Evolutionary conservation across 2,113 vertebrate species (phyloP).

Genomic region (Saguinus imperator): DNA sequence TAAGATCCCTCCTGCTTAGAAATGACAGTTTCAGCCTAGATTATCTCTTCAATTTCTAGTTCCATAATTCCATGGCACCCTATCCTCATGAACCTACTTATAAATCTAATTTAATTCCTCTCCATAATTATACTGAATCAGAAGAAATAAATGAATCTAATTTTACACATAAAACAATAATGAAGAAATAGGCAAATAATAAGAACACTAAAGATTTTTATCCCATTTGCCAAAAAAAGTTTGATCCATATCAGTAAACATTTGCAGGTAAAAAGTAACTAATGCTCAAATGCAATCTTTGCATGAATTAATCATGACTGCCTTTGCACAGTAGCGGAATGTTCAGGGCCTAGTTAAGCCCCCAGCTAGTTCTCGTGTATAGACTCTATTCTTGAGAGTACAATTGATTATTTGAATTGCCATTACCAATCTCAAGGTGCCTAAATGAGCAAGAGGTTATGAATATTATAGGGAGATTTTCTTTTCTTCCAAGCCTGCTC

Average conservation of each 20-base stretch:
- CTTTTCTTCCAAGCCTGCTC: not conserved
- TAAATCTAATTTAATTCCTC: not conserved
- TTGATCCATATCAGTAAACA: not conserved
- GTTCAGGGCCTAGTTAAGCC: not conserved
- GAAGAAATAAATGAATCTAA: not conserved
- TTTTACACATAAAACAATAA: not conserved
- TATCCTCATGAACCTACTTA: not conserved
- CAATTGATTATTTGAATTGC: conserved; percentile 49
- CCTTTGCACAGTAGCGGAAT: not conserved
- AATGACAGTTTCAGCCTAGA: not conserved
- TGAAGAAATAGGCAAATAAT: not conserved
- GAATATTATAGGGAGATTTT: not conserved
- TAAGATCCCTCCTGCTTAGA: not conserved
- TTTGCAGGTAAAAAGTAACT: not conserved
- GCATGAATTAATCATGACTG: conserved; percentile 37
- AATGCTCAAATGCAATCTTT: not conserved
- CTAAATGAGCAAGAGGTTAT: conserved; percentile 32
- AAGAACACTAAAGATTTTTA: not conserved
- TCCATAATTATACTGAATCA: not conserved
- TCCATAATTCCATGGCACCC: not conserved
- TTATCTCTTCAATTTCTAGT: not conserved
- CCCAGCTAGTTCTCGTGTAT: not conserved
- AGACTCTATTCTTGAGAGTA: conserved; percentile 36
- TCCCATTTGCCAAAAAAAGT: not conserved
- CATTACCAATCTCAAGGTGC: conserved; percentile 33